Conservation (phyloP, 2,888 invertebrate species). For the Syrista parreyssii region DNA sequence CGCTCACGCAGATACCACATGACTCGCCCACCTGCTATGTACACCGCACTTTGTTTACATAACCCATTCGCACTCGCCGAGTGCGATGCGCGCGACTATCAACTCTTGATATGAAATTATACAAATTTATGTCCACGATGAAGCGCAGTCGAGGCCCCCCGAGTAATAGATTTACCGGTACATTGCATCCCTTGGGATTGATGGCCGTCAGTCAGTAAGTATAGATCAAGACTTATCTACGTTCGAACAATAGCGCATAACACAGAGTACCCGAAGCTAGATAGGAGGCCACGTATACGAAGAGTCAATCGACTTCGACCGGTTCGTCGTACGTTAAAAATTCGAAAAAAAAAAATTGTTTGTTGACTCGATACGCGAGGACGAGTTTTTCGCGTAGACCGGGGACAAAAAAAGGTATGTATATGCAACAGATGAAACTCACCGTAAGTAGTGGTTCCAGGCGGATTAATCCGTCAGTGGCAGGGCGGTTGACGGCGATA, state of each 20-base stretch:
- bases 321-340: neutral
- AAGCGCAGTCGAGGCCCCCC: neutral
- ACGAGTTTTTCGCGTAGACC: neutral
- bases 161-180: no score
- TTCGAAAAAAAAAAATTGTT: neutral
- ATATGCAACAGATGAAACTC: slow-evolving; percentile 36
- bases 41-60: slow-evolving; percentile 52
- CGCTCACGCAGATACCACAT: slow-evolving; percentile 39
- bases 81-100: slow-evolving; percentile 9
- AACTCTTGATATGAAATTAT: neutral
- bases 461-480: slow-evolving; percentile 53
- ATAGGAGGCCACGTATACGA: neutral
- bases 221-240: neutral
- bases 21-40: slow-evolving; percentile 55
- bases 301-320: neutral
- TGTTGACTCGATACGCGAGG: neutral
- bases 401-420: neutral
- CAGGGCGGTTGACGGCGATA: slow-evolving; percentile 22
- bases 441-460: slow-evolving; percentile 61
- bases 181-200: neutral
- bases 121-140: neutral
- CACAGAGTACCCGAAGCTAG: neutral
- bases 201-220: neutral
- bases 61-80: slow-evolving; percentile 37
- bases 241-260: neutral